These are phyloP conservation scores for Meteorus cinctellus DNA, from an alignment of 2,888 invertebrate species.

Conservation along the genomic window DNA sequence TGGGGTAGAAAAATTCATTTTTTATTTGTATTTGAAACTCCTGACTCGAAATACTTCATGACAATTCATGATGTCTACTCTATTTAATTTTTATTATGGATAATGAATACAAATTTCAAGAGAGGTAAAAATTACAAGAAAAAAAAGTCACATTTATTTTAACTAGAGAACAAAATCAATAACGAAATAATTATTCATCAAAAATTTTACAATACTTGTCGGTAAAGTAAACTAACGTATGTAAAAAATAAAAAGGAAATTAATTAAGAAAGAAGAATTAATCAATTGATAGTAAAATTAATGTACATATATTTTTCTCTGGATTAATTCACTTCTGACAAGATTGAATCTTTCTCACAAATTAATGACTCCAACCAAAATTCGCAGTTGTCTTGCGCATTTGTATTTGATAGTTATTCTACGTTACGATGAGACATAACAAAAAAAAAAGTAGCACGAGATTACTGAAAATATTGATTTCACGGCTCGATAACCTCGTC, in stretches of 20 bases:
- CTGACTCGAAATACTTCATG: neutral
- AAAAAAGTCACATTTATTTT: slow-evolving; percentile 22
- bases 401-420: neutral
- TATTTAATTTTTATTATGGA: neutral
- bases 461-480: slow-evolving; percentile 29
- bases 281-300: neutral
- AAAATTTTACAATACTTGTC: slow-evolving; percentile 42
- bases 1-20: no score
- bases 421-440: slow-evolving; percentile 4
- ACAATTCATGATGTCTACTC: neutral
- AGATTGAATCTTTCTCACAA: neutral
- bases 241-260: neutral
- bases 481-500: slow-evolving; percentile 33
- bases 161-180: slow-evolving; percentile 27
- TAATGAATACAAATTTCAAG: neutral
- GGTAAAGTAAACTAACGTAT: slow-evolving; percentile 34
- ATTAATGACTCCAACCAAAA: neutral
- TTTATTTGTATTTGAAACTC: no score
- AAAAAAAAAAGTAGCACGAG: neutral
- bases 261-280: neutral
- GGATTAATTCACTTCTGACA: neutral
- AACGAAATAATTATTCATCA: slow-evolving; percentile 27
- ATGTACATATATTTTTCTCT: neutral
- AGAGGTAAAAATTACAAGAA: slow-evolving; percentile 4
- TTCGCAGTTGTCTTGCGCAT: neutral